Evolutionary conservation across 2,888 invertebrate species (phyloP).

Genomic region (Scaptomyza flava): DNA sequence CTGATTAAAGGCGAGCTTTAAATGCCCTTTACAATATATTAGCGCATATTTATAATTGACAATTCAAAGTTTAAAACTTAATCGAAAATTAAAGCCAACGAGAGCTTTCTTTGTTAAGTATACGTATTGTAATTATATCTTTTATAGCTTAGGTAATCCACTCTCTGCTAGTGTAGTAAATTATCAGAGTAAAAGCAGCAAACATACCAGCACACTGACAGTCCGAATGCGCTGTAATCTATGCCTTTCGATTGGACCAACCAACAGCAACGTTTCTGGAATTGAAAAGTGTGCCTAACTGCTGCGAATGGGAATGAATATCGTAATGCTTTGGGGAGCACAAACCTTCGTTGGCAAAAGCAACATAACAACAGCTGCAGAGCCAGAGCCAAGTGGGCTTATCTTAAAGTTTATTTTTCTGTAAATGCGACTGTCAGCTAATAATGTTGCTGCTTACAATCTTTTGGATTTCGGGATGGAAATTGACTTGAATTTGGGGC

Average conservation of each 20-base stretch:
- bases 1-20: background rate
- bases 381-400: constrained; percentile 51
- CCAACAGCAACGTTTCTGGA: constrained; percentile 35
- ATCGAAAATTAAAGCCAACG: too few relatives aligned
- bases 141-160: background rate
- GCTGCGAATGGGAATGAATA: constrained; percentile 13
- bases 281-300: constrained; percentile 14
- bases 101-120: too few relatives aligned
- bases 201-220: constrained; percentile 21
- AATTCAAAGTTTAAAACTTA: too few relatives aligned
- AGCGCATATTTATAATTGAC: background rate
- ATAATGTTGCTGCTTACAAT: constrained; percentile 12
- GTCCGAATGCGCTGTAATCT: constrained; percentile 37
- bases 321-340: constrained; percentile 17
- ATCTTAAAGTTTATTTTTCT: constrained; percentile 53
- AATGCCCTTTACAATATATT: background rate
- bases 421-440: constrained; percentile 22
- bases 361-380: constrained; percentile 35
- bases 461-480: background rate
- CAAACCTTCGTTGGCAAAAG: background rate
- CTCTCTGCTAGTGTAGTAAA: background rate
- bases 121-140: too few relatives aligned
- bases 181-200: background rate
- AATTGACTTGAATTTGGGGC: constrained; percentile 16
- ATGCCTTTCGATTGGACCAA: constrained; percentile 41